Percentiles rank a stretch among this genome's conserved stretches.
Evolutionary conservation across 2,797 vertebrate species (phyloP).

Genomic region (Falco biarmicus): DNA sequence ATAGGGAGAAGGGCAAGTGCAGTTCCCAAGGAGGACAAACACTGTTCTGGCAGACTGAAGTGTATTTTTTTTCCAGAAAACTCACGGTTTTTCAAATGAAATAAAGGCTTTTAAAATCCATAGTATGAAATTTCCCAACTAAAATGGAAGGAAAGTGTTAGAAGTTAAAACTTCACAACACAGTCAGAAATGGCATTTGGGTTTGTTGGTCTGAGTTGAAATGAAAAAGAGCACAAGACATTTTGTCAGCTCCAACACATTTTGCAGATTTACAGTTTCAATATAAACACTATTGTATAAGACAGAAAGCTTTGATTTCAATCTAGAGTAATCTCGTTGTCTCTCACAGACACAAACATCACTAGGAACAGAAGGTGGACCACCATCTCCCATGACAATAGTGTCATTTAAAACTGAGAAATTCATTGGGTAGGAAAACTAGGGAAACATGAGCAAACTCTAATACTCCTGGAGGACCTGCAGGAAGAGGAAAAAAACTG

Average conservation of each 20-base stretch:
- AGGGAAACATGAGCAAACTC: background rate
- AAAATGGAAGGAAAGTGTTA: background rate
- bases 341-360: background rate
- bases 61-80: background rate
- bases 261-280: slow-evolving; percentile 37
- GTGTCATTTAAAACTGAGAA: background rate
- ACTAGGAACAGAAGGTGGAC: background rate
- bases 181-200: background rate
- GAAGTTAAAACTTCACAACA: background rate
- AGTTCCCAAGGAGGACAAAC: background rate
- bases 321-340: background rate
- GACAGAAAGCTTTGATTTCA: background rate
- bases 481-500: background rate
- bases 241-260: background rate
- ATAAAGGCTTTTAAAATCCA: background rate
- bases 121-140: background rate
- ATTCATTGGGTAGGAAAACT: background rate
- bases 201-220: background rate
- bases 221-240: background rate
- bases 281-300: background rate
- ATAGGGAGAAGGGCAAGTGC: background rate
- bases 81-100: background rate
- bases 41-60: background rate
- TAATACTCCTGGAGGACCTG: background rate
- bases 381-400: rapidly evolving